Base-by-base conservation (phyloP, 2,888 invertebrate species). In the Campoplex capitator region DNA sequence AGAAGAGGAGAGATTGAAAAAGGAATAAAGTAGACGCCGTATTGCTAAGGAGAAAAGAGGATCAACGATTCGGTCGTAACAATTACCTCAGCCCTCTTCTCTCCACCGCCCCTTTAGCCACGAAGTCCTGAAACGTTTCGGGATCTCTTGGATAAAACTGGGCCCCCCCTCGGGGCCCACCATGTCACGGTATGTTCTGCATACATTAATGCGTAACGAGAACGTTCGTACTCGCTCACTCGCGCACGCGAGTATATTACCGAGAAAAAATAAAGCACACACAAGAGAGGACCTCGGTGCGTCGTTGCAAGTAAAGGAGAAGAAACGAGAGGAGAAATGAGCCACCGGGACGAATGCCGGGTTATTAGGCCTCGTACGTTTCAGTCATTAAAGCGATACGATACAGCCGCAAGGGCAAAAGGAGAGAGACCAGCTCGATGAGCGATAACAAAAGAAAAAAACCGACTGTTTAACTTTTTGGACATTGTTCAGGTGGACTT, bases 171-270 rank as follows among this genome's bases (percentile, higher is more conserved):
- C 85, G 77, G 65, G 88, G 83, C 68, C 83, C 79, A 77, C 74
- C 89, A 85, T 89, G 87, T 88, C 81, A 83, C 86, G 84, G 84
- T 84, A 81, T 83, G 86, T 89, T 88, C 85, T 88, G 88, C 88
- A 88, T 89, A 84, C 79, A 83, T 87, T 88, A 85, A 88, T 87
- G 85, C 84, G 88, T 88, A 88, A 88, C 87, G 84, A 88, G 88
- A 83, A 79, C 83, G 75, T 87, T 76, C 84, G 79, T 87, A 76
- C 54, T 83, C 79, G 82, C 81, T 81, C 74, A 13, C 62, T 62
- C 62, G 16, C 56, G 56, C n/a, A 48, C 67, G 54, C 82, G 82
- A 77, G 84, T 82, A 85, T 84, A 85, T 84, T 87, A 84, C 76
- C 70, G 56, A 38, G 42, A 70, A 75, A 79, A 79, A 79, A 75